Evolutionary conservation across 2,888 invertebrate genomes (phyloP).

Genomic region (Coelogynopora nodosa): DNA sequence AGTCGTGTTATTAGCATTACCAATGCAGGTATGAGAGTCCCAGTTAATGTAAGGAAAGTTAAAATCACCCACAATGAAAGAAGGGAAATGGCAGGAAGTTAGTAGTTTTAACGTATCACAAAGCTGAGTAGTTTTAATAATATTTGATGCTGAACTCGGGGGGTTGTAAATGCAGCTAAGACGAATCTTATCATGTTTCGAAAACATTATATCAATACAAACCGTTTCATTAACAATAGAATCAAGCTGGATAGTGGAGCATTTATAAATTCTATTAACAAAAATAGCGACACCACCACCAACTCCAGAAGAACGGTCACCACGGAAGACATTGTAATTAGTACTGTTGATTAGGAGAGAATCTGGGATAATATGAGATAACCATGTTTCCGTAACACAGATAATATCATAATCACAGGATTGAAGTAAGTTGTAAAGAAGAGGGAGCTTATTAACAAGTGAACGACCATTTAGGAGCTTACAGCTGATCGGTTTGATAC

Average conservation of each 20-base stretch:
- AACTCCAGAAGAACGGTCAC: slow-evolving; percentile 19
- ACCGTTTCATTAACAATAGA: slow-evolving; percentile 28
- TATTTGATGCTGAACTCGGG: not conserved
- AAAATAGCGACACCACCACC: slow-evolving; percentile 31
- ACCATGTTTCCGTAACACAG: too few relatives aligned
- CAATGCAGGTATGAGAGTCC: not conserved
- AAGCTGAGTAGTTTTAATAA: not conserved
- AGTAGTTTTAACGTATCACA: not conserved
- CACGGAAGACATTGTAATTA: slow-evolving; percentile 21
- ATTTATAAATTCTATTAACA: slow-evolving; percentile 26
- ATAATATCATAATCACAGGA: too few relatives aligned
- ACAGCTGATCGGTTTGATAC: not conserved
- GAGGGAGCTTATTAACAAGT: too few relatives aligned
- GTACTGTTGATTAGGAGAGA: not conserved
- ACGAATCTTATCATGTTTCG: not conserved
- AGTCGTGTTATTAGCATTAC: not conserved
- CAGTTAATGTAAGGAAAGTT: slow-evolving; percentile 12
- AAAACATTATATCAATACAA: not conserved
- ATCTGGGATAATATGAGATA: too few relatives aligned
- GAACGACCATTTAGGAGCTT: not conserved
- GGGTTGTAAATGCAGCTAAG: not conserved
- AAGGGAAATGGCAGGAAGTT: not conserved
- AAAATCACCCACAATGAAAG: not conserved
- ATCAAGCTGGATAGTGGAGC: slow-evolving; percentile 25
- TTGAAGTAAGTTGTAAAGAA: too few relatives aligned